Evolutionary conservation across 2,797 vertebrate species (phyloP).

Genomic region (Helicolenus hilgendorfi): DNA sequence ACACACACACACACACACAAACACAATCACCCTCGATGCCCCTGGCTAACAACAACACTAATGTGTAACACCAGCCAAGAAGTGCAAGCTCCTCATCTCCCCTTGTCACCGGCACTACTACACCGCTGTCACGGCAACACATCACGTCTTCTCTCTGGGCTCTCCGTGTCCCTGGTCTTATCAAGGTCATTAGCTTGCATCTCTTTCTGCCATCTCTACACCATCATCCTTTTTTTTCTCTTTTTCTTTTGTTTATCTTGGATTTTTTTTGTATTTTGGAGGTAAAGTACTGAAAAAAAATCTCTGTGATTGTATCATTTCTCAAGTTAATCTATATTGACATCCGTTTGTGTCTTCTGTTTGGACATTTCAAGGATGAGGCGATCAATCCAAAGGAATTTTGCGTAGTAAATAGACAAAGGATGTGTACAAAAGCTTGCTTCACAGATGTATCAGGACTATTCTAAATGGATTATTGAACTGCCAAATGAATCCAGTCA

Average conservation of each 20-base stretch:
- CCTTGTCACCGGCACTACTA: slow-evolving; percentile 71
- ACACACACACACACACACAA: slow-evolving; percentile 14
- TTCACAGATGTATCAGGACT: neutral
- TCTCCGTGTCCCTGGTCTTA: slow-evolving; percentile 73
- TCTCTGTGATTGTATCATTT: neutral
- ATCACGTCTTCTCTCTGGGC: slow-evolving; percentile 64
- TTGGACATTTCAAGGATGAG: neutral
- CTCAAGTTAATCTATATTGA: neutral
- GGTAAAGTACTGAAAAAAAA: neutral
- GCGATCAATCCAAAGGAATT: neutral
- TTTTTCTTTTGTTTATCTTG: slow-evolving; percentile 34
- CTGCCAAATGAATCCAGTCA: slow-evolving; percentile 12
- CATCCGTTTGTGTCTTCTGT: neutral
- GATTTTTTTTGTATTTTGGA: slow-evolving; percentile 16
- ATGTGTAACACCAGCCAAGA: slow-evolving; percentile 77
- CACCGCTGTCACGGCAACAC: slow-evolving; percentile 70
- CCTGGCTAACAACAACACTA: slow-evolving; percentile 78
- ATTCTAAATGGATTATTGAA: neutral
- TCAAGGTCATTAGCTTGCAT: slow-evolving; percentile 82
- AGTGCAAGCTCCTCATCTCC: slow-evolving; percentile 70
- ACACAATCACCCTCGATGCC: slow-evolving; percentile 70
- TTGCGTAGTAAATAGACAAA: neutral
- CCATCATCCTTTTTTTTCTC: slow-evolving; percentile 48
- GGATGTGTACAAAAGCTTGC: neutral
- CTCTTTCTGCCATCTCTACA: slow-evolving; percentile 52